These are phyloP conservation scores for Gymnopithys bicolor DNA, from an alignment of 2,797 vertebrate genomes.

Conservation along the genomic window DNA sequence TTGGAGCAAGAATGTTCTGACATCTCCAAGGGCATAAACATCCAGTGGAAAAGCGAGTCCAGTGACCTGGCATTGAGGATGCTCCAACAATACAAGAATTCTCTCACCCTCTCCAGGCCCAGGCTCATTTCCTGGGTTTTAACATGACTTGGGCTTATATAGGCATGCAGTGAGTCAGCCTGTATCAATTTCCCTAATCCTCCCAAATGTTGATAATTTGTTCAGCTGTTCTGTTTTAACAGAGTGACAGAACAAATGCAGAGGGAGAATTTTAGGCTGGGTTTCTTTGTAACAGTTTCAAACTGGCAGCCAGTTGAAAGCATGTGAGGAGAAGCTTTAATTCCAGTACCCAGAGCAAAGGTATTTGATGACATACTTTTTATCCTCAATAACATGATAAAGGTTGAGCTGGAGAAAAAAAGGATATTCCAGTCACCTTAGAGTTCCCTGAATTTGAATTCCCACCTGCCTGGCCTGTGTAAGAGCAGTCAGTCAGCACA, in stretches of 20 bases:
- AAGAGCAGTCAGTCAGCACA: neutral
- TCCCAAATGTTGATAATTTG: constrained; percentile 68
- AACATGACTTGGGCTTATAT: neutral
- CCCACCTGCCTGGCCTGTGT: neutral
- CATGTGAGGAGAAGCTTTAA: neutral
- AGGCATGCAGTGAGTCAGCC: constrained; percentile 66
- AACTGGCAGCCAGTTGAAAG: constrained; percentile 11
- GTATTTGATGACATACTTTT: neutral
- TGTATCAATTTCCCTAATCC: constrained; percentile 72
- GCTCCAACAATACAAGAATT: constrained; percentile 41
- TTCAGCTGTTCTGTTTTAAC: constrained; percentile 73
- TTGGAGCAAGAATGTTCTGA: neutral
- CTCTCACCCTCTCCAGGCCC: constrained; percentile 53
- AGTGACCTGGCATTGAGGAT: constrained; percentile 29
- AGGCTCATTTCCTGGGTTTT: constrained; percentile 54
- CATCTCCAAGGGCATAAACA: neutral
- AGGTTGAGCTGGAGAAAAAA: neutral
- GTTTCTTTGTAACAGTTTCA: neutral
- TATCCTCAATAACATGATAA: neutral
- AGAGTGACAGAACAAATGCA: constrained; percentile 59
- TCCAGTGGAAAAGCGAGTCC: neutral
- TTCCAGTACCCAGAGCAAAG: neutral
- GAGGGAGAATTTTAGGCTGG: neutral
- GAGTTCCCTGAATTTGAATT: neutral
- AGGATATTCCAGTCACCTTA: neutral